A percentile compares a stretch with the other conserved stretches of the same genome.
These are phyloP conservation scores for Aspidiotus rigidus DNA, from an alignment of 2,888 invertebrate species.

Conservation along the genomic window DNA sequence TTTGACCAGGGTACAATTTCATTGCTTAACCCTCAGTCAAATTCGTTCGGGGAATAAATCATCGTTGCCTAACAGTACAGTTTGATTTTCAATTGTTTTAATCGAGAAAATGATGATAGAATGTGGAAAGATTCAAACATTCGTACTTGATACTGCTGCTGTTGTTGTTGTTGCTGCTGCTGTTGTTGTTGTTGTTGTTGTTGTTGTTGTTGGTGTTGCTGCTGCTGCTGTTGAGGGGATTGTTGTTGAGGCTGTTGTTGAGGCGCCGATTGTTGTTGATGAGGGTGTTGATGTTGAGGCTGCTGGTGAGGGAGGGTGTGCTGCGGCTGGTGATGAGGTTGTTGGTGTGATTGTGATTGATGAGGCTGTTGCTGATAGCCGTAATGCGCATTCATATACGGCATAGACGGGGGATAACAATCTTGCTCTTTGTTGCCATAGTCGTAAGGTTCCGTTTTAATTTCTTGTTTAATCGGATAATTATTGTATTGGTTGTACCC, in stretches of 20 bases:
- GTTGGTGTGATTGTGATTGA: slow-evolving; percentile 21
- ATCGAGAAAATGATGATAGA: no score
- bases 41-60: no score
- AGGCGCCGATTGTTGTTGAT: neutral
- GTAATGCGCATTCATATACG: slow-evolving; percentile 26
- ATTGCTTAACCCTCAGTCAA: no score
- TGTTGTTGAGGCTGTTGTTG: slow-evolving; percentile 17
- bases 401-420: slow-evolving; percentile 27
- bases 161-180: slow-evolving; percentile 5
- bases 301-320: slow-evolving; percentile 3
- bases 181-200: neutral
- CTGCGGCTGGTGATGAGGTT: slow-evolving; percentile 17
- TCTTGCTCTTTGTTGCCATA: slow-evolving; percentile 30
- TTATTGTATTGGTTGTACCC: slow-evolving; percentile 24
- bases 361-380: slow-evolving; percentile 24
- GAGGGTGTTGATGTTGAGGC: slow-evolving; percentile 9
- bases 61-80: no score
- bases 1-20: no score
- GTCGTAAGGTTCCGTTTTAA: slow-evolving; percentile 25
- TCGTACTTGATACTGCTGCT: slow-evolving; percentile 8
- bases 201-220: neutral
- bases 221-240: slow-evolving; percentile 1
- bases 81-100: no score
- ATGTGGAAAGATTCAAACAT: neutral
- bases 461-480: slow-evolving; percentile 28